Conservation (phyloP, 2,888 invertebrate species). For the Plusia festucae region DNA sequence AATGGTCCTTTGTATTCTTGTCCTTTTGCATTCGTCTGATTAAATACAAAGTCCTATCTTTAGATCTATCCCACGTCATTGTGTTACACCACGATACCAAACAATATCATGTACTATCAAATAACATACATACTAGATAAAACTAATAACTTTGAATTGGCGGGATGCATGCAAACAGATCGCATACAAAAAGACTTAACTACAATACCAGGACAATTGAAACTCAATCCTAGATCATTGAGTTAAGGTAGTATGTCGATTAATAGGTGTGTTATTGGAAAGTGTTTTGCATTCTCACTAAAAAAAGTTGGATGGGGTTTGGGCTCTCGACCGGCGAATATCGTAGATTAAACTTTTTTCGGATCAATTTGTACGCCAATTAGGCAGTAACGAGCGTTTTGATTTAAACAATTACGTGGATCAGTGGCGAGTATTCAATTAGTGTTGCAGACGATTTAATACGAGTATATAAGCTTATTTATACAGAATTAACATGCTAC, state of each 20-base stretch:
- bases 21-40: conserved; percentile 20
- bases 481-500: too few relatives aligned
- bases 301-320: conserved; percentile 44
- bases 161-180: conserved; percentile 30
- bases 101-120: conserved; percentile 49
- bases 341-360: conserved; percentile 60
- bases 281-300: conserved; percentile 19
- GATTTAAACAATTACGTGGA: conserved; percentile 51
- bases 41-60: conserved; percentile 24
- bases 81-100: conserved; percentile 44
- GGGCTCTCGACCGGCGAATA: conserved; percentile 55
- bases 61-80: conserved; percentile 29
- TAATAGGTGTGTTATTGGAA: not conserved
- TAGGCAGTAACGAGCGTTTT: conserved; percentile 54
- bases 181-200: conserved; percentile 2
- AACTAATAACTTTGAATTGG: conserved; percentile 48
- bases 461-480: not conserved
- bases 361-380: conserved; percentile 67
- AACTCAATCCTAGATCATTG: not conserved
- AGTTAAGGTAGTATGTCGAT: conserved; percentile 10
- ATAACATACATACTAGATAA: conserved; percentile 51
- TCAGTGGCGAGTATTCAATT: conserved; percentile 32
- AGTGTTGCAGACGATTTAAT: conserved; percentile 18
- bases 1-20: not conserved
- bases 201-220: not conserved